Evolutionary conservation across 2,113 vertebrate genomes (phyloP).

Genomic region (Scatophagus argus): DNA sequence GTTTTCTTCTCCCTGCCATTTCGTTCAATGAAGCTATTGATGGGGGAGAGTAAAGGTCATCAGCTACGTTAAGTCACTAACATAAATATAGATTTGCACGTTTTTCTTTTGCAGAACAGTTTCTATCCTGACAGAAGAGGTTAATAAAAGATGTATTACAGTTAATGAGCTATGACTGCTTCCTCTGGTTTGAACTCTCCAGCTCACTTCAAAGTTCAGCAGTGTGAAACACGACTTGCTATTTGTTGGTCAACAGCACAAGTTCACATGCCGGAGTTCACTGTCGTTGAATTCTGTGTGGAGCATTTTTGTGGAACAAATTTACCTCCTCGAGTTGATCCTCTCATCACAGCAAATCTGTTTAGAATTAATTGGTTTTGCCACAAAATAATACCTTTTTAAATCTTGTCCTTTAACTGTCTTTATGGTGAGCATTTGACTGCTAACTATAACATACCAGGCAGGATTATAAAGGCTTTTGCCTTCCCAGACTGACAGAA

Average conservation of each 20-base stretch:
- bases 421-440: neutral
- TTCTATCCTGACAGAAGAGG: too few species aligned
- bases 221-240: too few species aligned
- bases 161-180: too few species aligned
- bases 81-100: neutral
- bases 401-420: neutral
- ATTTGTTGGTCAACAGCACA: constrained; percentile 4
- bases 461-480: too few species aligned
- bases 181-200: too few species aligned
- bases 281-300: neutral
- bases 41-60: neutral
- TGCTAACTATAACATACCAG: neutral
- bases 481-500: too few species aligned
- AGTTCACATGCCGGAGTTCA: too few species aligned
- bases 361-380: neutral
- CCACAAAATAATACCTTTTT: neutral
- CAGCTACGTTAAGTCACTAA: neutral
- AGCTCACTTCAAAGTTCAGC: too few species aligned
- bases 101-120: too few species aligned
- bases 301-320: neutral
- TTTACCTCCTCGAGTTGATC: neutral
- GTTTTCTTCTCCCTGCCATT: neutral
- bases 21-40: neutral
- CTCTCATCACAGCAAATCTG: neutral
- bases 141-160: too few species aligned